Base-by-base conservation (phyloP, 2,797 vertebrate species). In the Crax fasciolata region DNA sequence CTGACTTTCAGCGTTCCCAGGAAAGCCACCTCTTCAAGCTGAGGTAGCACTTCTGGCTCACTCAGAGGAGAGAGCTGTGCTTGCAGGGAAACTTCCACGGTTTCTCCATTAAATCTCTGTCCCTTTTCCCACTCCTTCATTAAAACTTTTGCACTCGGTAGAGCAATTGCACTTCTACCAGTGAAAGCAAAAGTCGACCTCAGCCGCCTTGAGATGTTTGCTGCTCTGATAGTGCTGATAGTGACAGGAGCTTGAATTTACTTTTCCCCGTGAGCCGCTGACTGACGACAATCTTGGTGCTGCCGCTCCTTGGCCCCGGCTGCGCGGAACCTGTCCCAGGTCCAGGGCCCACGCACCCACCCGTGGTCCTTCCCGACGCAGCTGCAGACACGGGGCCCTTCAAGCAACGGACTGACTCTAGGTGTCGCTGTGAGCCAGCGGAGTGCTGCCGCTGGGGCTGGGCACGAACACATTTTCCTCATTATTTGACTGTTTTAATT, bases 401-500 rank as follows among this genome's bases (percentile, higher is more conserved):
- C 57, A 44, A 9, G 16, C 3, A 2, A 1, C 11, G 5, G 19
- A 8, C 19, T 15, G 44, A 58, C 98, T 93, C 92, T 97, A 98
- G 98, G 81, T 98, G 98, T 97, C 97, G 97, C 97, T 97, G 95
- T 86, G 85, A 94, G 92, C 96, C 96, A 97, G 96, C 95, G 39
- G 57, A 97, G 97, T 28, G 76, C 58, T 6, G 11, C 51, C 43
- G 49, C 49, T 30, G 48, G 62, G 70, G 32, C 80, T 88, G 52
- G 25, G 48, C 88, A 81, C 68, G 18, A 48, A 58, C 32, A 38
- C 74, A 75, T 89, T 15, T 79, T 23, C 8, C 80, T 58, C 49
- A 51, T 86, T 75, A 61, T 78, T 39, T 41, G 41, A n/a, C 28
- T 80, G 32, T 17, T 83, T 83, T 79, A 68, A 95, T 89, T 96